Conservation (phyloP, 2,113 vertebrate species). For the Plecotus auritus region DNA sequence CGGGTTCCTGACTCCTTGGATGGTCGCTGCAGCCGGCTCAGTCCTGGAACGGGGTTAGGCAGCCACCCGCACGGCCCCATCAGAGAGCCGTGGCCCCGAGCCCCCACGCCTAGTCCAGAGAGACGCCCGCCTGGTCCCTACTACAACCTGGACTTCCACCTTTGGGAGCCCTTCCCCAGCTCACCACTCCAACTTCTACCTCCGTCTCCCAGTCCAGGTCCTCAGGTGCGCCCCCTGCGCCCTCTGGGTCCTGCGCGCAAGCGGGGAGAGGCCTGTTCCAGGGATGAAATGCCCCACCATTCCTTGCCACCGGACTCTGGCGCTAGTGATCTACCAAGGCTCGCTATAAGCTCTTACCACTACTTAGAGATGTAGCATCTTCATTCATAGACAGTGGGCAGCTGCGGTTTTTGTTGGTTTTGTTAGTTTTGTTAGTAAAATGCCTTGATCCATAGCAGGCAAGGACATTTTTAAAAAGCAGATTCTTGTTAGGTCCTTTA, state of each 20-base stretch:
- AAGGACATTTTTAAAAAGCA: background rate
- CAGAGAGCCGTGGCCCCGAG: background rate
- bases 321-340: background rate
- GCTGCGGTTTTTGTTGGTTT: background rate
- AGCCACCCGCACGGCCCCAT: accelerated
- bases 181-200: slow-evolving; percentile 12
- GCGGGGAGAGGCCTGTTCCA: background rate
- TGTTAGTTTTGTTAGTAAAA: background rate
- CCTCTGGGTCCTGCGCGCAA: background rate
- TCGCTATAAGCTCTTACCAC: background rate
- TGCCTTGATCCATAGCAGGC: background rate
- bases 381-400: background rate
- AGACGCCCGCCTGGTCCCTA: background rate
- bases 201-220: background rate
- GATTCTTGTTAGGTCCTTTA: background rate
- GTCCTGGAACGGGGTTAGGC: background rate
- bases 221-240: accelerated
- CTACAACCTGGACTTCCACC: background rate
- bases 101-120: background rate
- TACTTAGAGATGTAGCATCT: background rate
- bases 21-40: background rate
- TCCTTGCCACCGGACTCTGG: accelerated
- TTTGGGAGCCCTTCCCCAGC: background rate
- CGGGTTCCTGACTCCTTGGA: background rate
- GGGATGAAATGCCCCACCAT: background rate